phyloP scores from a whole-genome alignment of 2,888 invertebrate genomes.

The Oxyteleia sp. region DNA sequence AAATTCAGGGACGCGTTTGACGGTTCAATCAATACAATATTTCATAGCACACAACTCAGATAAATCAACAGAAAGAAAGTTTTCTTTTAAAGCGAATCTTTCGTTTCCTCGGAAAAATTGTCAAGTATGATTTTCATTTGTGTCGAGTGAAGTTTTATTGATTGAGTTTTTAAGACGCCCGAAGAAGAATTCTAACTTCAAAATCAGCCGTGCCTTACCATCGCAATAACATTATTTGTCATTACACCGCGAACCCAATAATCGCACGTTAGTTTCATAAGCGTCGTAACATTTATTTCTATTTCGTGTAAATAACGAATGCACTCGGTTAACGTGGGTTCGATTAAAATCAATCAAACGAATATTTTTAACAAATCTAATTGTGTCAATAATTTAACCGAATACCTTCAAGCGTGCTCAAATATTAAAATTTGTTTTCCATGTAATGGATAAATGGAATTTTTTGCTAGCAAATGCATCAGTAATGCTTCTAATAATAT shows the following conservation, averaged over 20 bases:
- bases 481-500: slow-evolving; percentile 6
- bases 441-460: slow-evolving; percentile 22
- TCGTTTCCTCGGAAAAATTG: slow-evolving; percentile 15
- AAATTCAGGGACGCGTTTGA: neutral
- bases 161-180: slow-evolving; percentile 17
- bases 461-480: slow-evolving; percentile 12
- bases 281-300: slow-evolving; percentile 38
- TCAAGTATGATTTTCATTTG: slow-evolving; percentile 24
- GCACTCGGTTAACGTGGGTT: slow-evolving; percentile 7
- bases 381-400: slow-evolving; percentile 32
- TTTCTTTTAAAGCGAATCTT: slow-evolving; percentile 20
- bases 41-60: neutral
- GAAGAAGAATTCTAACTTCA: neutral
- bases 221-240: neutral
- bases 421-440: slow-evolving; percentile 5
- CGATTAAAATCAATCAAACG: slow-evolving; percentile 1
- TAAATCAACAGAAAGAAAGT: slow-evolving; percentile 8
- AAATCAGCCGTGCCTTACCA: neutral
- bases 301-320: slow-evolving; percentile 15
- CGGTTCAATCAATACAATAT: slow-evolving; percentile 8
- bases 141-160: slow-evolving; percentile 14
- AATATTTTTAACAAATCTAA: slow-evolving; percentile 25
- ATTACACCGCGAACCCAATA: too few species aligned
- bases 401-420: slow-evolving; percentile 24
- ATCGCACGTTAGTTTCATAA: too few species aligned